Percentiles rank a stretch among this genome's conserved stretches.
These are phyloP conservation scores for Xestia xanthographa DNA, from an alignment of 2,888 invertebrate genomes.

Conservation along the genomic window DNA sequence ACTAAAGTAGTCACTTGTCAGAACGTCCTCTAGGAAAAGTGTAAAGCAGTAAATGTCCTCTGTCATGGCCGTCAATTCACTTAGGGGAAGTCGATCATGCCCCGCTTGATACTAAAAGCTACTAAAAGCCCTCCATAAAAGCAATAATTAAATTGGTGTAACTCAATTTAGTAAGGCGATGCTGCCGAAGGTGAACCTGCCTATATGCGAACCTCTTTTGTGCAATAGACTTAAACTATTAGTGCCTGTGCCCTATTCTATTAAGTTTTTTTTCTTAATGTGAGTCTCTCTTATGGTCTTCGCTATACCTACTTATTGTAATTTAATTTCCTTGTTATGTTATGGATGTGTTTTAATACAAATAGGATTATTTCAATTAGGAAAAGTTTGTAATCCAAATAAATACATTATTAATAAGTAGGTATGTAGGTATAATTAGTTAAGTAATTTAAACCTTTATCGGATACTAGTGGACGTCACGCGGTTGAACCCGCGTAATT, in stretches of 20 bases:
- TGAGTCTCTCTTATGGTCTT: not conserved
- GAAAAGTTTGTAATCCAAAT: not conserved
- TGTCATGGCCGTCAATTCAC: conserved; percentile 87
- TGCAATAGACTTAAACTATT: conserved; percentile 61
- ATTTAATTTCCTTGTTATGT: not conserved
- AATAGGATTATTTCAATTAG: too few species aligned
- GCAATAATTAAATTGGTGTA: conserved; percentile 91
- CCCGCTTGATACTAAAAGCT: conserved; percentile 90
- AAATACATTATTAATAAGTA: not conserved
- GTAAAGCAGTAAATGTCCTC: conserved; percentile 76
- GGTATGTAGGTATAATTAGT: not conserved
- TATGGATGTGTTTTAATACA: not conserved
- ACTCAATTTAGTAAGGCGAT: conserved; percentile 89
- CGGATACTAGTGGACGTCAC: too few species aligned
- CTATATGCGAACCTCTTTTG: conserved; percentile 61
- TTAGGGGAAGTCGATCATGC: conserved; percentile 88
- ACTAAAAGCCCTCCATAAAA: conserved; percentile 91
- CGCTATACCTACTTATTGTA: not conserved
- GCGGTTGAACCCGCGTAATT: too few species aligned
- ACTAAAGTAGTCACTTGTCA: conserved; percentile 40
- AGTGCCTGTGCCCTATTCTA: conserved; percentile 25
- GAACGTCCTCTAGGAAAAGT: conserved; percentile 57
- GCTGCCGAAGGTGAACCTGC: conserved; percentile 79
- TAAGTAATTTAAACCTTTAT: not conserved
- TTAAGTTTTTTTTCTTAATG: conserved; percentile 1